Percentiles rank a stretch among this genome's conserved stretches.
These are phyloP conservation scores for Zosterops japonicus DNA, from an alignment of 2,113 vertebrate genomes.

Conservation along the genomic window DNA sequence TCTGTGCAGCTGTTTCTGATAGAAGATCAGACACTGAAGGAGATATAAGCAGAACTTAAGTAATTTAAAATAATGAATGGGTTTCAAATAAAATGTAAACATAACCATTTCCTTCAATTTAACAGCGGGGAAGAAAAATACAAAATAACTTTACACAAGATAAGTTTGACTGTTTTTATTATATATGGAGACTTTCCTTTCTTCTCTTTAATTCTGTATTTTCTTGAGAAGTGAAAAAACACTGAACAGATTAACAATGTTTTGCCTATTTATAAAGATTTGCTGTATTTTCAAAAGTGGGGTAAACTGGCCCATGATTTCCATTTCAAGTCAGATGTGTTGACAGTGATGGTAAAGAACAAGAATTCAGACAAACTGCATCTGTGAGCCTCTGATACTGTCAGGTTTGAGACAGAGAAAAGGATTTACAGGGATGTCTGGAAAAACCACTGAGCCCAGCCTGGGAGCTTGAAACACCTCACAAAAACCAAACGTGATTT, in stretches of 20 bases:
- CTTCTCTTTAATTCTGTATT: not conserved
- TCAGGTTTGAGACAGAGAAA: not conserved
- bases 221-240: not conserved
- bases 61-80: slow-evolving; percentile 23
- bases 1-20: slow-evolving; percentile 28
- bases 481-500: not conserved
- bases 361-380: not conserved
- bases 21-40: not conserved
- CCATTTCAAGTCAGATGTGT: not conserved
- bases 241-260: not conserved
- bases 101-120: not conserved
- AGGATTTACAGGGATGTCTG: not conserved
- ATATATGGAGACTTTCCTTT: not conserved
- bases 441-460: not conserved
- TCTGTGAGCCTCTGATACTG: not conserved
- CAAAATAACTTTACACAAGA: not conserved
- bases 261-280: not conserved
- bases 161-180: not conserved
- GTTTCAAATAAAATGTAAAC: slow-evolving; percentile 33
- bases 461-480: not conserved
- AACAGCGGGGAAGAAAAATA: not conserved
- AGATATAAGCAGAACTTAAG: not conserved
- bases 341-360: not conserved
- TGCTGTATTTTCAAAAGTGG: not conserved
- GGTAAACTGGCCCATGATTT: not conserved